Conservation (phyloP, 2,113 vertebrate genomes). For the Sus scrofa region T2T-Sscrofa CM000818.6:130742501-130743000, state of each 20-base stretch:
- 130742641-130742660: not conserved
- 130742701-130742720: accelerated
- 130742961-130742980: not conserved
- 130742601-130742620: accelerated
- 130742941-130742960: not conserved
- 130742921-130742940: accelerated
- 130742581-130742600: accelerated
- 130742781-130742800: too few species aligned
- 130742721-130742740: not conserved
- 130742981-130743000: not conserved
- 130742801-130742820: accelerated
- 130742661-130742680: not conserved
- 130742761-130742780: too few species aligned
- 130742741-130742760: not conserved
- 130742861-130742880: not conserved
- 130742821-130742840: not conserved
- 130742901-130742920: not conserved
- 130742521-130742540: too few species aligned
- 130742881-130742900: accelerated
- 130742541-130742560: not conserved
- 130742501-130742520: not conserved
- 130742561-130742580: accelerated
- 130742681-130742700: not conserved
- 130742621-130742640: not conserved
- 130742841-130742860: accelerated